Evolutionary conservation across 2,113 vertebrate genomes (phyloP).

Genomic region (Chinchilla lanigera): DNA sequence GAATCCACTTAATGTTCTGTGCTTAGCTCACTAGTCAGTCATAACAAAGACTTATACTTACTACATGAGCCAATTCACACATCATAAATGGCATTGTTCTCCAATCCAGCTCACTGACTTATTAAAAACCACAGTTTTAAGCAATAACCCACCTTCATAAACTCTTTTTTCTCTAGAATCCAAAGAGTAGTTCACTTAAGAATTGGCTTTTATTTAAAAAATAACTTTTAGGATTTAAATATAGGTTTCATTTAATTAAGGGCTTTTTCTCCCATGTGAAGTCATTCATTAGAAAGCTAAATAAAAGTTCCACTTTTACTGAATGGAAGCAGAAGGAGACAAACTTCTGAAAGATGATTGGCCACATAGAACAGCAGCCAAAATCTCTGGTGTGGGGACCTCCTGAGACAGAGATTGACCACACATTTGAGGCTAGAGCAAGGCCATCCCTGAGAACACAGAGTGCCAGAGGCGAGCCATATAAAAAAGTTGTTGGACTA

Average conservation of each 20-base stretch:
- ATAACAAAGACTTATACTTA: constrained; percentile 32
- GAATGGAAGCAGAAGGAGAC: not conserved
- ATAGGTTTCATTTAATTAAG: not conserved
- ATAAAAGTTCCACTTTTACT: not conserved
- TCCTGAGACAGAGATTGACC: no score
- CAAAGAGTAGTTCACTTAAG: not conserved
- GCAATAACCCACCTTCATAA: not conserved
- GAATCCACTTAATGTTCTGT: not conserved
- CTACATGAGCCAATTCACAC: not conserved
- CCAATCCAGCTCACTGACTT: not conserved
- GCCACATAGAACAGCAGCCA: not conserved
- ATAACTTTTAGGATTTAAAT: constrained; percentile 1
- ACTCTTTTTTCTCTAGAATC: not conserved
- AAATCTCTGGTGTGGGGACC: not conserved
- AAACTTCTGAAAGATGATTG: not conserved
- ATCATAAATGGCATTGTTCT: not conserved
- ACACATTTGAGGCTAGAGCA: not conserved
- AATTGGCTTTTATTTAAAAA: constrained; percentile 54
- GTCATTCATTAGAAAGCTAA: constrained; percentile 37
- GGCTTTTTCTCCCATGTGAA: not conserved
- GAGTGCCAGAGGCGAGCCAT: not conserved
- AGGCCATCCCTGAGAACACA: not conserved
- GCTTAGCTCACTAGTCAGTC: not conserved
- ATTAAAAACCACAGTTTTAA: not conserved
- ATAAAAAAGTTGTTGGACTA: not conserved